Conservation (phyloP, 2,113 vertebrate species). For the Telmatochromis sp. region DNA sequence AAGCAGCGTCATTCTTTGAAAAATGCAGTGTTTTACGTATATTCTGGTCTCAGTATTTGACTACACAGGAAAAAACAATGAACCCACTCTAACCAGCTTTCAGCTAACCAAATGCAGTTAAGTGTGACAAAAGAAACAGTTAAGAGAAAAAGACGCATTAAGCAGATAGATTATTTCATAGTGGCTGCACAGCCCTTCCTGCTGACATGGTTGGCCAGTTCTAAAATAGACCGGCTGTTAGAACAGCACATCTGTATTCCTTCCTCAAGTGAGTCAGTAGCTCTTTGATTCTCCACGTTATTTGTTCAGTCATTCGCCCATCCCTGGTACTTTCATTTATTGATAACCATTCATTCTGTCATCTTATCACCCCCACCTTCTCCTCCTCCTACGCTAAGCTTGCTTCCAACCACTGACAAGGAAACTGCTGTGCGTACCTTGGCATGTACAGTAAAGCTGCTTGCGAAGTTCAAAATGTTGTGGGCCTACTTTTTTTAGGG, state of each 20-base stretch:
- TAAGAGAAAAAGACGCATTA: not conserved
- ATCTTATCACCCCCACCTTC: not conserved
- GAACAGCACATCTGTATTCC: not conserved
- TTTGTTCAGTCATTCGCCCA: not conserved
- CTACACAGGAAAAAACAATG: not conserved
- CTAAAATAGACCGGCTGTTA: not conserved
- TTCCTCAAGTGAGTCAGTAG: not conserved
- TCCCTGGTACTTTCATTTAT: not conserved
- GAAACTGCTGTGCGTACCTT: not conserved
- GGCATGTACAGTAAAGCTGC: not conserved
- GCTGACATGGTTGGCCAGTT: not conserved
- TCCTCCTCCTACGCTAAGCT: not conserved
- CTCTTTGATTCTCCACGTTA: not conserved
- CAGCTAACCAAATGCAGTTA: not conserved
- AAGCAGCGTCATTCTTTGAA: not conserved
- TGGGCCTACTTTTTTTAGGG: not conserved
- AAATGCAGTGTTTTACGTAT: not conserved
- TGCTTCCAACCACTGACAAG: not conserved
- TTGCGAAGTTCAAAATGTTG: not conserved
- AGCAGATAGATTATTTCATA: not conserved
- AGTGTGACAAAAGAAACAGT: not conserved
- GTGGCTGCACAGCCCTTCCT: not conserved
- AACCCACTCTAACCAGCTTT: not conserved
- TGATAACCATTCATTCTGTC: not conserved
- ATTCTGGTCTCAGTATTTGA: not conserved